Base-by-base conservation (phyloP, 2,797 vertebrate species). In the Sebastes hubbsi region DNA sequence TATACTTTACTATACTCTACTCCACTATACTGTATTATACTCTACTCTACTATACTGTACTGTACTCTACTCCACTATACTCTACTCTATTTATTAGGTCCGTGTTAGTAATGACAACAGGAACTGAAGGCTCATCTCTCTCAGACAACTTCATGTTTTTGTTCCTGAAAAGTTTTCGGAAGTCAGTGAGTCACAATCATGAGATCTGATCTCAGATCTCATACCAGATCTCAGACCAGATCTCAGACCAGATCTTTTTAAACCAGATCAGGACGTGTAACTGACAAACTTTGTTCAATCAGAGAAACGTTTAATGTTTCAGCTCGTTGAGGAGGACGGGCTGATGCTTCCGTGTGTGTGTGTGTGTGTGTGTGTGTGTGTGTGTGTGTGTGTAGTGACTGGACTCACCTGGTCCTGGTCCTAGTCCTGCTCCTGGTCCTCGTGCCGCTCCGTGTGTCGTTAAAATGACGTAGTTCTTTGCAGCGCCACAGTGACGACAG, bases 141-240 rank as follows among this genome's bases (percentile, higher is more conserved):
- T 27, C 25, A 60, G 8, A 20, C 16, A 49, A 49, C 46, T 60
- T 62, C 20, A 20, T 32, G 34, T n/a, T 62, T 73, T 63, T 49
- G 68, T 73, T 80, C 75, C 79, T 62, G 16, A 32, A 72, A 60
- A 42, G 14, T 72, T 71, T 81, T 66, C n/a, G 30, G 66, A 81
- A 78, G 75, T 72, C 5, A 3, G 2, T 8, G 62, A 72, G 18
- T 73, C 64, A 63, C 8, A 27, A 52, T 72, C 72, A 68, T 18
- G 29, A 5, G 61, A 64, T 25, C 65, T 27, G 24, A 54, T 16
- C 27, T 36, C 52, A 30, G 36, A 66, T 11, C 34, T 34, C 10
- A 36, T 11, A 5, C 13, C 54, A 61, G 20, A n/a, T 42, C 38
- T 52, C 18, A 49, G n/a, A n/a, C n/a, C n/a, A n/a, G n/a, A n/a